Evolutionary conservation across 2,797 vertebrate genomes (phyloP).

Genomic region (Argentina silus): DNA sequence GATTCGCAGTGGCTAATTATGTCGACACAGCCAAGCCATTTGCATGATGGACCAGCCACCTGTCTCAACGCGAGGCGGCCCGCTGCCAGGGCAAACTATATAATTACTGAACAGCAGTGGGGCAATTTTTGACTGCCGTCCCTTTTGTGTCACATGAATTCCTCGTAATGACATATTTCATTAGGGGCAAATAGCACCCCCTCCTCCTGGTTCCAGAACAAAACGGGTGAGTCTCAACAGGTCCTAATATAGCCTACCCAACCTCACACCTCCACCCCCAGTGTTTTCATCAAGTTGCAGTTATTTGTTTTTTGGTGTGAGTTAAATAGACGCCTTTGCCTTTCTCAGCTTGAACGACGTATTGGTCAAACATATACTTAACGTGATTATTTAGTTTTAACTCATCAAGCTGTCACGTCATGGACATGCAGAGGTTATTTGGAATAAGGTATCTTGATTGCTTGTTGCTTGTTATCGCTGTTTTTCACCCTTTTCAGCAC

Average conservation of each 20-base stretch:
- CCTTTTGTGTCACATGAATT: slow-evolving; percentile 99
- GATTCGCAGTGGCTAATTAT: slow-evolving; percentile 97
- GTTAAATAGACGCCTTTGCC: slow-evolving; percentile 67
- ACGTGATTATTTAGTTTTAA: slow-evolving; percentile 71
- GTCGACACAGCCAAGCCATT: slow-evolving; percentile 96
- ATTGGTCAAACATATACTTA: slow-evolving; percentile 60
- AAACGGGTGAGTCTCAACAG: slow-evolving; percentile 88
- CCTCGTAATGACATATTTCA: slow-evolving; percentile 99
- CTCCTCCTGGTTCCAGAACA: slow-evolving; percentile 80
- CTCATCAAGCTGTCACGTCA: slow-evolving; percentile 71
- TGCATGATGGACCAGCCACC: slow-evolving; percentile 99
- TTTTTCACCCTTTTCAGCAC: slow-evolving; percentile 6
- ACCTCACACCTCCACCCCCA: slow-evolving; percentile 63
- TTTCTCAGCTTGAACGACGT: slow-evolving; percentile 59
- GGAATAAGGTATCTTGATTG: slow-evolving; percentile 67
- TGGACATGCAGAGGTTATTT: slow-evolving; percentile 64
- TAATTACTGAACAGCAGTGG: slow-evolving; percentile 99
- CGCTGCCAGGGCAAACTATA: slow-evolving; percentile 98
- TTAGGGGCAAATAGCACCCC: slow-evolving; percentile 98
- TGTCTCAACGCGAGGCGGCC: slow-evolving; percentile 92
- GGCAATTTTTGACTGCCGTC: slow-evolving; percentile 98
- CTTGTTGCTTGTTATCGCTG: slow-evolving; percentile 14
- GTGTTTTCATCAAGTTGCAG: slow-evolving; percentile 65
- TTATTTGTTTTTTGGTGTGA: slow-evolving; percentile 69
- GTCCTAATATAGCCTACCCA: slow-evolving; percentile 87